These are phyloP conservation scores for Cyprinodon brontotheroides DNA, from an alignment of 2,113 vertebrate genomes.

Conservation along the genomic window DNA sequence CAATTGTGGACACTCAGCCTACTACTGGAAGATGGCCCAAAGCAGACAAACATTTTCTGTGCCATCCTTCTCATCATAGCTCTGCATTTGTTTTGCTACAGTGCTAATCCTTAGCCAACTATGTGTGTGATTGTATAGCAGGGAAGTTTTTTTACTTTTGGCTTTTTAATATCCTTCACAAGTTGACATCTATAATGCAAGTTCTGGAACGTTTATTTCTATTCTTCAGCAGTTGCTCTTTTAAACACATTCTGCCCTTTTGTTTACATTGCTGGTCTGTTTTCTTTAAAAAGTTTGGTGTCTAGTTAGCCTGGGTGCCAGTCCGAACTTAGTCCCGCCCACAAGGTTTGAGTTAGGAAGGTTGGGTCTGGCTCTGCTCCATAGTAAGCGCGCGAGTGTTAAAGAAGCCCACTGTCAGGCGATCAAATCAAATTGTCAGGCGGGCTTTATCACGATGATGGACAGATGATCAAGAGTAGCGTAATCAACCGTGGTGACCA, in stretches of 20 bases:
- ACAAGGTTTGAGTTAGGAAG: no score
- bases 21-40: neutral
- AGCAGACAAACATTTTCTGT: neutral
- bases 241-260: conserved; percentile 1
- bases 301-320: no score
- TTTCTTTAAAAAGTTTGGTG: neutral
- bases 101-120: neutral
- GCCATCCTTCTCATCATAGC: neutral
- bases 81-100: neutral
- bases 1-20: neutral
- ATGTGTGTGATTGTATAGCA: neutral
- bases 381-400: no score
- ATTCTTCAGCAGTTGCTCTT: neutral
- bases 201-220: neutral
- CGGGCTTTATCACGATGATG: no score
- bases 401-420: no score
- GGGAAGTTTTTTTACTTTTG: neutral
- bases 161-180: conserved; percentile 10
- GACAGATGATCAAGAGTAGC: no score
- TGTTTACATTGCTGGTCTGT: conserved; percentile 5
- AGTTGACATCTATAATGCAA: conserved; percentile 1
- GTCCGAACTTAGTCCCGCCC: no score
- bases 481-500: no score
- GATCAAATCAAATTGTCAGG: no score
- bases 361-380: no score